A percentile compares a stretch with the other conserved stretches of the same genome.
Evolutionary conservation across 2,797 vertebrate genomes (phyloP).

Genomic region (Lithobates sylvaticus): DNA sequence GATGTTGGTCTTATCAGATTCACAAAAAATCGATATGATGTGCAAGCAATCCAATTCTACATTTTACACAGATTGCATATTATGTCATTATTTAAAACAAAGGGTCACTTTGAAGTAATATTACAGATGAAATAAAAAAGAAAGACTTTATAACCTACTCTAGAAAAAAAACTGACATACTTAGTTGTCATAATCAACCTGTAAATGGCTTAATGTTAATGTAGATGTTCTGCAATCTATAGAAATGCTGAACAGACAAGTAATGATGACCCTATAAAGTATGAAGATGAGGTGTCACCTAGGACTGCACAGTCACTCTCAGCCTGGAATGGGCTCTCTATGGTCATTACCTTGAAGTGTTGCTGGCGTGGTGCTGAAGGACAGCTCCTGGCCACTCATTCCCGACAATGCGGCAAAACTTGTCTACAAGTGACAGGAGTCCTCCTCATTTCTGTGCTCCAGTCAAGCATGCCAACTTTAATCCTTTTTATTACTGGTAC

Average conservation of each 20-base stretch:
- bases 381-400: constrained; percentile 31
- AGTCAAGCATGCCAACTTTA: neutral
- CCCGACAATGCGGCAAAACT: constrained; percentile 42
- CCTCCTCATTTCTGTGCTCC: neutral
- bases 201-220: neutral
- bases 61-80: no score
- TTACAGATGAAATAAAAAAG: no score
- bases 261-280: neutral
- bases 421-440: neutral
- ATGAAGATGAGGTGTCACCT: neutral
- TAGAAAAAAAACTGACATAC: no score
- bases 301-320: no score
- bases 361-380: constrained; percentile 43
- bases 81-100: no score
- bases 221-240: neutral
- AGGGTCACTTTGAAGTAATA: no score
- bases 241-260: neutral
- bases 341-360: constrained; percentile 6
- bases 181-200: no score
- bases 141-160: no score
- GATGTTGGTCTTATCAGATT: no score
- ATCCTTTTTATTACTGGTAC: neutral
- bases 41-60: no score
- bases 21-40: no score
- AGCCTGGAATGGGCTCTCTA: neutral